A percentile compares a stretch with the other conserved stretches of the same genome.
Evolutionary conservation across 2,113 vertebrate genomes (phyloP).

Genomic region (Pionites leucogaster): DNA sequence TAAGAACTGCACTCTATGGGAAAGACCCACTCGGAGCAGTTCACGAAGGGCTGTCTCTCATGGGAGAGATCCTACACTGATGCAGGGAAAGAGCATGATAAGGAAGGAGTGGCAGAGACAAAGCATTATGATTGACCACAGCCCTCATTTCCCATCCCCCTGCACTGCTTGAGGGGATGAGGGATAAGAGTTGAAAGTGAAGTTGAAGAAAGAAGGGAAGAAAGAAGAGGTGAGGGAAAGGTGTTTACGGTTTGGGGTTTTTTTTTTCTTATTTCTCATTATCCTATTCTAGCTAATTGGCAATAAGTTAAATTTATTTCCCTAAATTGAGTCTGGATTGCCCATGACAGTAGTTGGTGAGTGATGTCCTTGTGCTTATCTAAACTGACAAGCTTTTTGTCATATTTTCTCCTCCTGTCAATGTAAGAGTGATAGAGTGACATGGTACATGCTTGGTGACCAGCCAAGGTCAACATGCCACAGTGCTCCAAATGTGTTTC

Average conservation of each 20-base stretch:
- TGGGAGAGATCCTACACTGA: background rate
- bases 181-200: background rate
- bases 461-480: background rate
- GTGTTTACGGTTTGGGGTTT: background rate
- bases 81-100: background rate
- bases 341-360: background rate
- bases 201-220: background rate
- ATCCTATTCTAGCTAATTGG: background rate
- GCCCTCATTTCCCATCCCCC: background rate
- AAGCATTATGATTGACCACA: background rate
- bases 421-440: background rate
- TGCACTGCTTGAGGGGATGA: no score
- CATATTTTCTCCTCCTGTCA: background rate
- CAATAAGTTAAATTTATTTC: background rate
- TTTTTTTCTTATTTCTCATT: background rate
- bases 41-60: background rate
- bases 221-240: background rate
- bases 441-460: background rate
- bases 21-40: background rate
- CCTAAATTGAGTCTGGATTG: background rate
- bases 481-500: background rate
- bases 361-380: background rate
- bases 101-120: background rate
- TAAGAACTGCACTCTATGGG: background rate
- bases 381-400: background rate